Evolutionary conservation across 2,797 vertebrate genomes (phyloP).

Genomic region (Artibeus lituratus): DNA sequence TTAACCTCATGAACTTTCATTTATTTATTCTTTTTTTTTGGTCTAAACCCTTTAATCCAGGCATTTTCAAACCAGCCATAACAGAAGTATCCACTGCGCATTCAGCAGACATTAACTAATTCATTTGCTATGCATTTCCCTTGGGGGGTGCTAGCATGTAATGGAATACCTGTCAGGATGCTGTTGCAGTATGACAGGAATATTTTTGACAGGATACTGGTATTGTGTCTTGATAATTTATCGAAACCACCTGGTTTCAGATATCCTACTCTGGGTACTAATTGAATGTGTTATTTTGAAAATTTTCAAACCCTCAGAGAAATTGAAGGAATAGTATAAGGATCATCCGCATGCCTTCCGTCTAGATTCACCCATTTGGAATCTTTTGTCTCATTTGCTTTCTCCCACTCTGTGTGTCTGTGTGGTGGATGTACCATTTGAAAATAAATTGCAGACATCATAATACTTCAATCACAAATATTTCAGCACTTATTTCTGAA

Average conservation of each 20-base stretch:
- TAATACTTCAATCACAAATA: neutral
- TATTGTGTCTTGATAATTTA: slow-evolving; percentile 42
- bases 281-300: neutral
- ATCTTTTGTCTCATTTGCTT: neutral
- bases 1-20: neutral
- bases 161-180: neutral
- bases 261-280: neutral
- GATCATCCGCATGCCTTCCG: neutral
- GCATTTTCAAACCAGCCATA: slow-evolving; percentile 62
- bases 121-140: slow-evolving; percentile 31
- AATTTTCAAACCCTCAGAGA: neutral
- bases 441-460: neutral
- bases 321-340: neutral
- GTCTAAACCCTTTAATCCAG: slow-evolving; percentile 58
- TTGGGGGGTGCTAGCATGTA: neutral
- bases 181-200: neutral
- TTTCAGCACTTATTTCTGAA: neutral
- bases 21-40: neutral
- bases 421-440: neutral
- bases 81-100: slow-evolving; percentile 37
- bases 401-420: neutral
- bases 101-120: slow-evolving; percentile 60
- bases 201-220: slow-evolving; percentile 10
- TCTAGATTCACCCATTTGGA: neutral
- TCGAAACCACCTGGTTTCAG: slow-evolving; percentile 51